Evolutionary conservation across 2,113 vertebrate species (phyloP).

Genomic region (Takifugu flavidus): DNA sequence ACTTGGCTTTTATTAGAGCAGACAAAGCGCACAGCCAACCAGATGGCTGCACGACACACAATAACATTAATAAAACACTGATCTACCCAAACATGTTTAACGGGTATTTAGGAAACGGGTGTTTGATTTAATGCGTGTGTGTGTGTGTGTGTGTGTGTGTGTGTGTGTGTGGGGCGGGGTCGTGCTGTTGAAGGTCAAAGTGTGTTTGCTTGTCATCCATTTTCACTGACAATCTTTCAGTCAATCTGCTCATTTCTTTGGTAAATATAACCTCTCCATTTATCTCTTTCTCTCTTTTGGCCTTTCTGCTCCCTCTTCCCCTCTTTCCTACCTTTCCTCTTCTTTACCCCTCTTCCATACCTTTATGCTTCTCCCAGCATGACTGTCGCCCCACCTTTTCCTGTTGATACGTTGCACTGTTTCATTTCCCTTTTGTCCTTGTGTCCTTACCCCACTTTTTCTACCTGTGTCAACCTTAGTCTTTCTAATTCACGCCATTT

Average conservation of each 20-base stretch:
- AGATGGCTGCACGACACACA: constrained; percentile 40
- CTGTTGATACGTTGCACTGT: neutral
- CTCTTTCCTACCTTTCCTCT: neutral
- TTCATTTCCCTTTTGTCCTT: neutral
- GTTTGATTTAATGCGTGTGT: neutral
- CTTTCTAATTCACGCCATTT: neutral
- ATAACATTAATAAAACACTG: constrained; percentile 56
- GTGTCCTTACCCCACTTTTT: neutral
- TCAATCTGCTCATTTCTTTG: constrained; percentile 15
- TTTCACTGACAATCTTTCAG: constrained; percentile 16
- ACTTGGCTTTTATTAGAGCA: constrained; percentile 42
- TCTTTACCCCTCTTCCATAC: too few relatives aligned
- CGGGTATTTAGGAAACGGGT: constrained; percentile 10
- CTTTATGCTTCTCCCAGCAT: neutral
- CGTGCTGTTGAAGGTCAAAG: constrained; percentile 44
- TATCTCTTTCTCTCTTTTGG: constrained; percentile 14
- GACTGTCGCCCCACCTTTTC: neutral
- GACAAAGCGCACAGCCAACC: constrained; percentile 49
- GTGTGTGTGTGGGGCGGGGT: constrained; percentile 5
- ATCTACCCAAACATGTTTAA: constrained; percentile 51
- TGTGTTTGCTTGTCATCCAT: constrained; percentile 16
- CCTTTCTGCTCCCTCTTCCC: neutral
- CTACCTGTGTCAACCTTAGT: neutral
- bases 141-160: constrained; percentile 14
- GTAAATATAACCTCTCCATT: constrained; percentile 2